Conservation (phyloP, 2,888 invertebrate genomes). For the Lepidonotus clava region DNA sequence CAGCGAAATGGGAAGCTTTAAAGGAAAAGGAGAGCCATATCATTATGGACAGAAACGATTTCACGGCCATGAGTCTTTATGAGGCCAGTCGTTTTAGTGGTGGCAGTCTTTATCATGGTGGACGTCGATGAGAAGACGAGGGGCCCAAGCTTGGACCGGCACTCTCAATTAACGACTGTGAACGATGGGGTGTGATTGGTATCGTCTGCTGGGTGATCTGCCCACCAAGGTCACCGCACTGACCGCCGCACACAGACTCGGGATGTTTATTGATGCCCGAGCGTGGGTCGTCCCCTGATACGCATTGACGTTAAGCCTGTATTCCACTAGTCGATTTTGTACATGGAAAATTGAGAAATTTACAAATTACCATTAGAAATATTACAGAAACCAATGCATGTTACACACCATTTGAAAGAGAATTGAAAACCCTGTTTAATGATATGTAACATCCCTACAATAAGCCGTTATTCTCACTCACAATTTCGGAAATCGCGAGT, state of each 20-base stretch:
- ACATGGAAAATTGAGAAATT: too few relatives aligned
- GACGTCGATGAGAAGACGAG: background rate
- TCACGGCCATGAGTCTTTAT: background rate
- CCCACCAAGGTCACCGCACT: background rate
- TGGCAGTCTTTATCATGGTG: background rate
- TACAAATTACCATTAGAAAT: too few relatives aligned
- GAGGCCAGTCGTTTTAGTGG: constrained; percentile 9
- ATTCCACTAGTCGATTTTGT: too few relatives aligned
- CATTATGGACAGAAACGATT: background rate
- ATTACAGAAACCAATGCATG: too few relatives aligned
- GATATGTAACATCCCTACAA: too few relatives aligned
- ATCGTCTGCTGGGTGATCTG: background rate
- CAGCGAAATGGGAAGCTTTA: too few relatives aligned
- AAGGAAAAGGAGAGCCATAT: background rate
- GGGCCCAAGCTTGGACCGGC: background rate
- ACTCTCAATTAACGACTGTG: background rate
- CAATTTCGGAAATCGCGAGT: too few relatives aligned
- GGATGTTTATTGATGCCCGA: background rate
- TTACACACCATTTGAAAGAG: too few relatives aligned
- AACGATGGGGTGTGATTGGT: background rate
- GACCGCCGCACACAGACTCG: background rate
- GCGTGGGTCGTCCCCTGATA: background rate
- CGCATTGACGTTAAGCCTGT: too few relatives aligned
- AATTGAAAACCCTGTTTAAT: too few relatives aligned
- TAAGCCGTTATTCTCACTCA: too few relatives aligned